phyloP scores from a whole-genome alignment of 2,113 vertebrate genomes.

The Poecilia latipinna region DNA sequence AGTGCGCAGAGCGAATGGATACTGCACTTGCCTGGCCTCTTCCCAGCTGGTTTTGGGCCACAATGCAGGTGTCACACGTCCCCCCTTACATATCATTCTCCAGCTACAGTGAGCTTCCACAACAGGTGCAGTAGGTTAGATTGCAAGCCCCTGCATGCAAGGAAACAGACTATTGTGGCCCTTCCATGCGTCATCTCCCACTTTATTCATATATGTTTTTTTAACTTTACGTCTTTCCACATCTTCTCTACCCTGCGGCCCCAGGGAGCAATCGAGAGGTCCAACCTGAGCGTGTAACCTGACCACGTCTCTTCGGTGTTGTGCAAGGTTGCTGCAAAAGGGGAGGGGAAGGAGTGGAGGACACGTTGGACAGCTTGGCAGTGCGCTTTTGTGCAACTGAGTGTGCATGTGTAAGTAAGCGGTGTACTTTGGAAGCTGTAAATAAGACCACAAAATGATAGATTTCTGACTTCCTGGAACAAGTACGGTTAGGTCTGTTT shows the following conservation, averaged over 20 bases:
- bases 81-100: slow-evolving; percentile 34
- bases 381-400: background rate
- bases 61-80: slow-evolving; percentile 73
- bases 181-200: slow-evolving; percentile 66
- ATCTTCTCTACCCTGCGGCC: slow-evolving; percentile 54
- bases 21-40: slow-evolving; percentile 39
- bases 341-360: slow-evolving; percentile 51
- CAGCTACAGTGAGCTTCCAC: slow-evolving; percentile 67
- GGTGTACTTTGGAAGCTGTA: slow-evolving; percentile 46
- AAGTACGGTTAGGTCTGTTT: slow-evolving; percentile 22
- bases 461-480: slow-evolving; percentile 42
- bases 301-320: slow-evolving; percentile 67
- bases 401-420: slow-evolving; percentile 11
- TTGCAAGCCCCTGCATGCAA: slow-evolving; percentile 74
- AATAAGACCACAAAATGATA: slow-evolving; percentile 46
- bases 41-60: slow-evolving; percentile 59
- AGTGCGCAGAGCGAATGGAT: slow-evolving; percentile 58
- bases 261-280: slow-evolving; percentile 76
- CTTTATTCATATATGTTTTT: slow-evolving; percentile 1
- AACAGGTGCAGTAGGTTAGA: slow-evolving; percentile 84
- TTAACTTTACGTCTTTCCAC: slow-evolving; percentile 11
- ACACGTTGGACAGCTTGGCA: slow-evolving; percentile 49
- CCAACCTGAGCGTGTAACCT: slow-evolving; percentile 75
- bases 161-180: slow-evolving; percentile 78
- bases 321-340: slow-evolving; percentile 72